These are phyloP conservation scores for Cyprinodon tularosa DNA, from an alignment of 2,113 vertebrate species.

Conservation along the genomic window DNA sequence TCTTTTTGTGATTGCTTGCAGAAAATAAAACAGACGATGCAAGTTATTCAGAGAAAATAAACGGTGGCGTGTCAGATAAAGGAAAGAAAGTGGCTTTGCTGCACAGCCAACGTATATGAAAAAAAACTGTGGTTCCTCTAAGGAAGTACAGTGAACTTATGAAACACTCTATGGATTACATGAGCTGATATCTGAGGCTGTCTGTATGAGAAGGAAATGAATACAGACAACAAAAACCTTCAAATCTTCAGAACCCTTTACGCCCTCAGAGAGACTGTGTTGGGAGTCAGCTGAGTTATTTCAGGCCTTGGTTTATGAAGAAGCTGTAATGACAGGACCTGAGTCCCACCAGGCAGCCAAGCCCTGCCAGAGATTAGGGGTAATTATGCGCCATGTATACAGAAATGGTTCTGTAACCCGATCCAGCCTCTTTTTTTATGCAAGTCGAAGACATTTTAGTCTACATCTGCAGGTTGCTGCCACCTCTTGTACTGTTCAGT, in stretches of 20 bases:
- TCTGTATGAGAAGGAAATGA: not conserved
- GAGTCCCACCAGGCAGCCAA: slow-evolving; percentile 24
- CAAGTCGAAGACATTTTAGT: not conserved
- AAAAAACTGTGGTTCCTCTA: not conserved
- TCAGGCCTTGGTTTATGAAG: slow-evolving; percentile 39
- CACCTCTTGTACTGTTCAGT: not conserved
- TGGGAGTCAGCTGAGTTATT: slow-evolving; percentile 59
- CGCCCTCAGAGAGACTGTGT: not conserved
- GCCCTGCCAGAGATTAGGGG: slow-evolving; percentile 40
- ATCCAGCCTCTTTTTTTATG: not conserved
- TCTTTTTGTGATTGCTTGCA: not conserved
- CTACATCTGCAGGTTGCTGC: slow-evolving; percentile 6
- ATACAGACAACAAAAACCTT: not conserved
- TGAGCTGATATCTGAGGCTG: not conserved
- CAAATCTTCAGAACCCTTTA: slow-evolving; percentile 4
- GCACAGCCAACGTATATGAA: not conserved
- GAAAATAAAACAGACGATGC: too few species aligned
- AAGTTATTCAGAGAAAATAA: not conserved
- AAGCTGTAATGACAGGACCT: slow-evolving; percentile 69
- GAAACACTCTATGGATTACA: not conserved
- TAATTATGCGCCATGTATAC: slow-evolving; percentile 69
- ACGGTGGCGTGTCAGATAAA: not conserved
- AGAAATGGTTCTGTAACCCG: slow-evolving; percentile 40
- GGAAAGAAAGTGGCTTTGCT: not conserved
- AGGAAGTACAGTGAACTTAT: not conserved